These are phyloP conservation scores for Hirtodrosophila alboralis DNA, from an alignment of 2,888 invertebrate genomes.

Conservation along the genomic window DNA sequence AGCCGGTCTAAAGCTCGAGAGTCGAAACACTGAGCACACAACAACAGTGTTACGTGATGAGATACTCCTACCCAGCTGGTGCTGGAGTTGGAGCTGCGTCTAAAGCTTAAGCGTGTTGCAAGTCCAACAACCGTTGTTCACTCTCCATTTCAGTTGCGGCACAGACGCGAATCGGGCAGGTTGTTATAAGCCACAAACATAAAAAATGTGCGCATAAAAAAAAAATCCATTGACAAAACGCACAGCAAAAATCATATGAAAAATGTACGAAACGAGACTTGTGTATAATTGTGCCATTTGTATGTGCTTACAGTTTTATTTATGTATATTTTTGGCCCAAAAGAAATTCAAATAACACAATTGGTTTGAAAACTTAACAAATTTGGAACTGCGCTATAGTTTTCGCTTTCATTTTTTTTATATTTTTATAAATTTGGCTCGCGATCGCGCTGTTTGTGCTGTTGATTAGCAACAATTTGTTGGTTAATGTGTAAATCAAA, in stretches of 20 bases:
- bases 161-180: conserved; percentile 55
- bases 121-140: conserved; percentile 39
- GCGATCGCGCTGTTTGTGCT: conserved; percentile 50
- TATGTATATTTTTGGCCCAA: conserved; percentile 13
- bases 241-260: conserved; percentile 1
- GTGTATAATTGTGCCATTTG: conserved; percentile 62
- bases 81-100: conserved; percentile 9
- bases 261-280: conserved; percentile 46
- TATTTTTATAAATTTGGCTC: conserved; percentile 52
- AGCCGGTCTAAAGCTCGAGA: conserved; percentile 37
- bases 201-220: conserved; percentile 11
- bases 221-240: conserved; percentile 6
- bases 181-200: conserved; percentile 41
- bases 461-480: conserved; percentile 59
- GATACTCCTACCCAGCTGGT: conserved; percentile 22
- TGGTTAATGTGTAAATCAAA: conserved; percentile 54
- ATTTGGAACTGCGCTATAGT: conserved; percentile 18
- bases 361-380: conserved; percentile 18
- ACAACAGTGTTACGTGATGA: conserved; percentile 60
- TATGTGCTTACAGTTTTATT: conserved; percentile 43
- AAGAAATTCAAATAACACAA: conserved; percentile 30
- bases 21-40: conserved; percentile 4
- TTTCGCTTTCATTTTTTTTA: conserved; percentile 73
- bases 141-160: conserved; percentile 68
- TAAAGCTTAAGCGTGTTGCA: conserved; percentile 61